Base-by-base conservation (phyloP, 2,113 vertebrate genomes). In the Rhinoptilus africanus region DNA sequence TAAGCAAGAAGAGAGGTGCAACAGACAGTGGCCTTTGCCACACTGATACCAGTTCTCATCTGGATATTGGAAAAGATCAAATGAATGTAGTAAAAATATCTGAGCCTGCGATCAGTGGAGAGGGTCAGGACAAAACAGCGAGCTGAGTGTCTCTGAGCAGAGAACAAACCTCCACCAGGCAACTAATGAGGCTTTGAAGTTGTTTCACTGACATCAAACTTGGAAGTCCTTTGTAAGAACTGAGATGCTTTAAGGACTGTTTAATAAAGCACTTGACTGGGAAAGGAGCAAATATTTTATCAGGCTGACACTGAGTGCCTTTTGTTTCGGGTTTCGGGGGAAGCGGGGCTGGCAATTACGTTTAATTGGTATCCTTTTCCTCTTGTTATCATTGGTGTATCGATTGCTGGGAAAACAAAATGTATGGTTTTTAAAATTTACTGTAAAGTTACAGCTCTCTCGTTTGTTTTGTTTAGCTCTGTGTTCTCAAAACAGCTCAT, bases 391-490 rank as follows among this genome's bases (percentile, higher is more conserved):
- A 87, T 88, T 82, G 75, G 69, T 84, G 28, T 95, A 93, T 96
- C 75, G 45, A 83, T 96, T 96, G 81, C 94, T 96, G 92, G 82
- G 85, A 91, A 96, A 97, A 93, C 82, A 80, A 94, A 94, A 94
- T 77, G 47, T 35, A 21, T 82, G 91, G 68, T 13, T 60, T 95
- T 91, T 41, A 68, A 92, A 95, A 94, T 79, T 82, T 87, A 80
- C 85, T 86, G 76, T 87, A 82, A 91, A 93, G 86, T 54, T 45
- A 75, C 8, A 8, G 45, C 59, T 50, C 74, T 80, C 41, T 84
- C 85, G 57, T 97, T 97, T 97, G 89, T 95, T 97, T 96, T 95
- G 41, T 80, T 94, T 95, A 95, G 83, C 73, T 87, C 77, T 50
- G 41, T 91, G 63, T 93, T 96, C 91, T 96, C 91, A 81, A 92